Conservation (phyloP, 2,113 vertebrate species). For the Typhlomys cinereus region DNA sequence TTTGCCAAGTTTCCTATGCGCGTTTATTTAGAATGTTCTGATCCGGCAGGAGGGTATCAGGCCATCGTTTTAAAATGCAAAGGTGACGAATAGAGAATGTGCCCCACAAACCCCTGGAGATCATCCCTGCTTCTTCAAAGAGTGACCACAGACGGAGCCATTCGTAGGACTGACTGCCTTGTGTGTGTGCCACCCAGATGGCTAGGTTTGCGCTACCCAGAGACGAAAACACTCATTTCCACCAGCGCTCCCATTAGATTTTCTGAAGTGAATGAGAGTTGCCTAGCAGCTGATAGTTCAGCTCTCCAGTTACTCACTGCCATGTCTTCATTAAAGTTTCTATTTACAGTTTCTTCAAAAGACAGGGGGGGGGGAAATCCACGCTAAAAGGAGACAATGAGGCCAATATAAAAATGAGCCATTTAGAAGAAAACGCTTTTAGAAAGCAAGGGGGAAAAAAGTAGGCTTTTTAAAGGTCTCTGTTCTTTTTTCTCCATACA, state of each 20-base stretch:
- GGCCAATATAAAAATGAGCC: conserved; percentile 62
- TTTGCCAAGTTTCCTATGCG: background rate
- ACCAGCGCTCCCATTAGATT: conserved; percentile 42
- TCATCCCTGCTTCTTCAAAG: conserved; percentile 24
- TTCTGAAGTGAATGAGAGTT: conserved; percentile 72
- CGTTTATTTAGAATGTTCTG: conserved; percentile 10
- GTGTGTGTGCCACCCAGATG: conserved; percentile 25
- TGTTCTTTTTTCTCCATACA: conserved; percentile 23
- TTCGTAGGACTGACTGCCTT: conserved; percentile 34
- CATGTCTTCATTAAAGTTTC: conserved; percentile 77
- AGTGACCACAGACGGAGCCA: background rate
- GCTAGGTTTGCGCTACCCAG: conserved; percentile 16
- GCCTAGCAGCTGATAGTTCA: conserved; percentile 69
- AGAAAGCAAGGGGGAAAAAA: background rate
- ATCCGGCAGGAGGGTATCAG: background rate
- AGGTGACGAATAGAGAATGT: conserved; percentile 9
- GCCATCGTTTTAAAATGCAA: background rate
- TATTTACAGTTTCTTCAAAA: conserved; percentile 70
- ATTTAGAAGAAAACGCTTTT: conserved; percentile 56
- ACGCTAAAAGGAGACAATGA: conserved; percentile 74
- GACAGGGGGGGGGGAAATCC: conserved; percentile 63
- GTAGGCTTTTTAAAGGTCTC: conserved; percentile 57
- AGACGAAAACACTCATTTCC: conserved; percentile 34
- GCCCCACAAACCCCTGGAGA: conserved; percentile 40
- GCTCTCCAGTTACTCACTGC: conserved; percentile 66